Base-by-base conservation (phyloP, 2,888 invertebrate genomes). In the Saturnia pavonia region DNA sequence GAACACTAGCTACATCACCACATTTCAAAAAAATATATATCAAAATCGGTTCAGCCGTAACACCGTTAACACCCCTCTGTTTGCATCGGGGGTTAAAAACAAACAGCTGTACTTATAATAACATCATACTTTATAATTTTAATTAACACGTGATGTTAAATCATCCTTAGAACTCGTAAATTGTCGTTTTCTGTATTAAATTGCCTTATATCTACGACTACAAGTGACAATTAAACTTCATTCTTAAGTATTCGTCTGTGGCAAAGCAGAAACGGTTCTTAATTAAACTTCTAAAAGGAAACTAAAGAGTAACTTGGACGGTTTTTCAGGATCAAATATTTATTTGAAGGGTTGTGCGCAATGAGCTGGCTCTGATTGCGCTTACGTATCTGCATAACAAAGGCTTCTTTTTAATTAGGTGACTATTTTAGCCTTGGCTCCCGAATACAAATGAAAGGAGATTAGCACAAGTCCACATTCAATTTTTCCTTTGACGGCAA, bases 391-490 rank as follows among this genome's bases (percentile, higher is more conserved):
- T 89, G 87, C 90, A 90, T 90, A 75, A 88, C 88, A 90, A 90
- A 90, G 90, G 85, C 78, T 77, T 89, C 88, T 89, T 90, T 89
- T 90, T 89, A 90, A 90, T 90, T 89, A 90, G 86, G 84, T 82
- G 88, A 87, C 89, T 88, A 88, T 88, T 88, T 81, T 80, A 79
- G 82, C 81, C 85, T 84, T 81, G 75, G 79, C 78, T 54, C 80
- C 82, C 80, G 89, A 88, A 90, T 89, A 88, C 85, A 87, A 90
- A 90, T 89, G 88, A 89, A 85, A 74, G 80, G 79, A 87, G 86
- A 88, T 88, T 88, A 84, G 81, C 82, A 72, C 82, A 76, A 78
- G 76, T 79, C 76, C 79, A 77, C 82, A 81, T 83, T 81, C 79
- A 73, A 82, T 82, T 85, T 84, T 84, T 83, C 81, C 84, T 86